Conservation (phyloP, 1,140 invertebrate species). For the Ceratina australensis region DNA sequence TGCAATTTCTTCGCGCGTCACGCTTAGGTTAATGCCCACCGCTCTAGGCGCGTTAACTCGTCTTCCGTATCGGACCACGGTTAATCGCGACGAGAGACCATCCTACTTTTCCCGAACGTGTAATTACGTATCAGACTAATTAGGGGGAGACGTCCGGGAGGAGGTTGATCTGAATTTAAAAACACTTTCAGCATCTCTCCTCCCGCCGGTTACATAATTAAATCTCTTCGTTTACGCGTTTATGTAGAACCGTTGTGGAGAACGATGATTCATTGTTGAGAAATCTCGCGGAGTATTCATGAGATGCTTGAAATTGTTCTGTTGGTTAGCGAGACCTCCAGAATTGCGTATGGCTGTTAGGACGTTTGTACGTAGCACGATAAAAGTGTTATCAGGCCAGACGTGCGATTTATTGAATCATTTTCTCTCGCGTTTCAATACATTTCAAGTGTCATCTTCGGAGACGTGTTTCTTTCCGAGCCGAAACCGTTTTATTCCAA, state of each 20-base stretch:
- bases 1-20: slow-evolving; percentile 28
- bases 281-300: neutral
- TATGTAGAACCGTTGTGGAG: neutral
- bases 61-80: slow-evolving; percentile 8
- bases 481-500: neutral
- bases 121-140: neutral
- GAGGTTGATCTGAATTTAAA: too few relatives aligned
- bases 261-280: neutral
- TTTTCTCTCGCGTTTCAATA: too few relatives aligned
- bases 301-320: too few relatives aligned
- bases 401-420: too few relatives aligned
- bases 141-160: neutral
- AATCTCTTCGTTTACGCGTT: neutral
- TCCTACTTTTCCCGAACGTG: too few relatives aligned
- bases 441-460: too few relatives aligned
- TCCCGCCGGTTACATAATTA: neutral
- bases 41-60: slow-evolving; percentile 1
- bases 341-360: too few relatives aligned
- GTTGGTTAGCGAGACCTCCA: neutral
- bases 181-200: neutral
- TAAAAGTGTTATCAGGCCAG: too few relatives aligned
- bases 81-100: neutral
- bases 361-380: too few relatives aligned
- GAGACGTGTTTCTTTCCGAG: neutral
- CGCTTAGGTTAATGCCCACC: slow-evolving; percentile 16